Evolutionary conservation across 2,113 vertebrate genomes (phyloP).

Genomic region (Lucifuga dentata): DNA sequence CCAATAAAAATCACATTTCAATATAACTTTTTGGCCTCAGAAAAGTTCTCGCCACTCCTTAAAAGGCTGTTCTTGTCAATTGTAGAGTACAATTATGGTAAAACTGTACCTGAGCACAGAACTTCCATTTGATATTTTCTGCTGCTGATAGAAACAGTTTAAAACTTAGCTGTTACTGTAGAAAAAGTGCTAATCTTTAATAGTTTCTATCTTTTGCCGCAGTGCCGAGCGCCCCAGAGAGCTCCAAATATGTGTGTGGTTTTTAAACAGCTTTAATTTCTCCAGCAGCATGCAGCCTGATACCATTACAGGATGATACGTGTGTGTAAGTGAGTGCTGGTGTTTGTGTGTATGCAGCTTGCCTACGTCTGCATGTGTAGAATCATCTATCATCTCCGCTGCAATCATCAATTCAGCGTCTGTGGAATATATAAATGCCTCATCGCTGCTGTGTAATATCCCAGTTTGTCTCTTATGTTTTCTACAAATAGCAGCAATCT

Average conservation of each 20-base stretch:
- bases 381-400: constrained; percentile 70
- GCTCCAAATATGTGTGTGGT: not conserved
- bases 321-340: no score
- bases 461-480: constrained; percentile 47
- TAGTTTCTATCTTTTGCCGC: not conserved
- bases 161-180: constrained; percentile 3
- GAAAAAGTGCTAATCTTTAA: not conserved
- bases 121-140: no score
- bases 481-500: no score
- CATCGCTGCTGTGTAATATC: constrained; percentile 7
- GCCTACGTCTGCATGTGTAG: not conserved
- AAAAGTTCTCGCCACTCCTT: constrained; percentile 13
- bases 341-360: no score
- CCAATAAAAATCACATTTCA: constrained; percentile 40
- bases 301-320: not conserved
- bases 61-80: no score
- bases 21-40: constrained; percentile 5
- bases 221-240: not conserved
- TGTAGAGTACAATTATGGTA: no score
- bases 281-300: not conserved
- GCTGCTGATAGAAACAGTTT: no score
- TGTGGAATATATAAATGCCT: constrained; percentile 47
- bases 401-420: constrained; percentile 61
- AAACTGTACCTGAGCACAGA: no score
- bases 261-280: not conserved